Conservation (phyloP, 2,888 invertebrate species). For the Strigamia crassipes region DNA sequence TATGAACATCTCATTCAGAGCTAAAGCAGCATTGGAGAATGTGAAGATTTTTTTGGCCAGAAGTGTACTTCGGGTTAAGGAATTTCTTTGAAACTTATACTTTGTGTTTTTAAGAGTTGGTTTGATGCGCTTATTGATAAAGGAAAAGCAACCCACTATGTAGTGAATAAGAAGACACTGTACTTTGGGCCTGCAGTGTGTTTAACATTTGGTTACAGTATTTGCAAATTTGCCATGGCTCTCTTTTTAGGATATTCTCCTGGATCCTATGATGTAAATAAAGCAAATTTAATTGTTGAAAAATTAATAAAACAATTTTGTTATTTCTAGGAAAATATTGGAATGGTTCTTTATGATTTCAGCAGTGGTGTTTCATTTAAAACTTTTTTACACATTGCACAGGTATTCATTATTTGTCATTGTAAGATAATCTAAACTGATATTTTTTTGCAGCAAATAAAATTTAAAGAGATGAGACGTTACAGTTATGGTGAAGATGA, state of each 20-base stretch:
- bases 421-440: no score
- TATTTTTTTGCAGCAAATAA: neutral
- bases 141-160: neutral
- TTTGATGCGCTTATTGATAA: neutral
- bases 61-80: no score
- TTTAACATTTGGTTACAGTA: neutral
- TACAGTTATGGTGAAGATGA: neutral
- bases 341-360: neutral
- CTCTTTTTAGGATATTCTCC: no score
- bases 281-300: neutral
- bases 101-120: neutral
- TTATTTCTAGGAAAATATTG: neutral
- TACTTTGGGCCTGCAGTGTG: neutral
- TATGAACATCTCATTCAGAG: no score
- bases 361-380: neutral
- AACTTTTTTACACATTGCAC: neutral
- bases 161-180: neutral
- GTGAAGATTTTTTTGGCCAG: no score
- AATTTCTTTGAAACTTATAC: no score
- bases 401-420: neutral
- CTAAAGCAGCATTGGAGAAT: no score
- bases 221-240: no score
- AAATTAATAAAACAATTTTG: neutral
- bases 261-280: no score
- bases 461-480: neutral